Evolutionary conservation across 2,888 invertebrate species (phyloP).

Genomic region (Eupithecia pulchellata): DNA sequence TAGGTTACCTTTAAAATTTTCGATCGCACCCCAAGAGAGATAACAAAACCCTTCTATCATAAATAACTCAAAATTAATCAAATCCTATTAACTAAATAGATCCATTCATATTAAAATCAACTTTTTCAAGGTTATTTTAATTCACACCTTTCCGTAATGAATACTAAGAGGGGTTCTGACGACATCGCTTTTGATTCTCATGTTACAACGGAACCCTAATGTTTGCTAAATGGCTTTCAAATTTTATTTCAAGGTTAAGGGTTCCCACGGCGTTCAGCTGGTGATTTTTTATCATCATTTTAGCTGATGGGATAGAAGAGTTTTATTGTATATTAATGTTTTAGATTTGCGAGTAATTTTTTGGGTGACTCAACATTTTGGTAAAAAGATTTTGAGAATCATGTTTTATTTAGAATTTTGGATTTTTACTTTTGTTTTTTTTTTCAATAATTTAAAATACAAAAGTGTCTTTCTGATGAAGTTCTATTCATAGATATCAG

Average conservation of each 20-base stretch:
- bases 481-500: too few species aligned
- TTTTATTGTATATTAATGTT: not conserved
- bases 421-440: too few species aligned
- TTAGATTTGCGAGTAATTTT: not conserved
- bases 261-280: constrained; percentile 56
- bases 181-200: constrained; percentile 25
- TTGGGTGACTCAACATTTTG: not conserved
- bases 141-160: constrained; percentile 56
- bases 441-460: too few species aligned
- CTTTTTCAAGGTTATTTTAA: constrained; percentile 47
- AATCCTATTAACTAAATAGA: constrained; percentile 34
- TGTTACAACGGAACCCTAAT: constrained; percentile 50
- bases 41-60: constrained; percentile 1
- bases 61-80: constrained; percentile 26
- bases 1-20: not conserved
- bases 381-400: not conserved
- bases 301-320: constrained; percentile 17
- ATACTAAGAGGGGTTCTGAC: constrained; percentile 40
- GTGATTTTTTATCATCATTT: constrained; percentile 39
- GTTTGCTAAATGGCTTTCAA: constrained; percentile 58
- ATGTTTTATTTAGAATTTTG: not conserved
- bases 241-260: constrained; percentile 56
- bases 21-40: not conserved
- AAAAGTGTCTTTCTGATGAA: too few species aligned
- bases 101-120: constrained; percentile 30